Evolutionary conservation across 1,140 invertebrate genomes (phyloP), one percentile per base, ranked within the genome.

Genomic region (Pinna nobilis): DNA sequence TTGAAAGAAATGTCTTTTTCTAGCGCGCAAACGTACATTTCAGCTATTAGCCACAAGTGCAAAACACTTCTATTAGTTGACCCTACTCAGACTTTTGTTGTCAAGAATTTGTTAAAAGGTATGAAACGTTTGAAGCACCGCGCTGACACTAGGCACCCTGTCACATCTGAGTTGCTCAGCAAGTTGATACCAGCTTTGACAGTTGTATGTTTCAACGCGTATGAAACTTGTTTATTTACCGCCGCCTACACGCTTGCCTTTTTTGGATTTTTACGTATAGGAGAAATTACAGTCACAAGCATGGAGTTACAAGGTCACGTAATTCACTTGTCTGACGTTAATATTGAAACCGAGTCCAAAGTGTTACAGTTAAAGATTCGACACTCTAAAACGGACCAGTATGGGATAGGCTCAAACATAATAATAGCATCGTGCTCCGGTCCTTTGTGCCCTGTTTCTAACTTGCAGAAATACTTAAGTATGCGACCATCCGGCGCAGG

Each of bases 221-320:
- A 32, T 69, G 67, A 60, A 47, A 32, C 35, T 7, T 32, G 37
- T 9, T 35, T 69, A 13, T 69, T 59, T 32, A 30, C 37, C 7
- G 68, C 68, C 20, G 57, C 55, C 9, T 69, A 47, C 50, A 59
- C 35, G 20, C 18, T 59, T 44, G 51, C 66, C 15, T 68, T 57
- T 41, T 68, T 35, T 37, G 66, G 37, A 25, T 44, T 57, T 25
- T 57, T 68, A 25, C 39, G 66, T 13, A 53, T 68, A 6, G 66
- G 66, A 1, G 66, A 68, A 47, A 41, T 57, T 18, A 44, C 66
- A 39, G 7, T 32, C 6, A 23, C 15, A 4, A 68, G 44, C 3
- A 30, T 30, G 15, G 20, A 18, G 28, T n/a, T 39, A 11, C 1
- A 13, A 23, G 51, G 47, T 33, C 44, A 68, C 32, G 37, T 32